Conservation (phyloP, 2,113 vertebrate genomes). For the Nyctibius bracteatus region DNA sequence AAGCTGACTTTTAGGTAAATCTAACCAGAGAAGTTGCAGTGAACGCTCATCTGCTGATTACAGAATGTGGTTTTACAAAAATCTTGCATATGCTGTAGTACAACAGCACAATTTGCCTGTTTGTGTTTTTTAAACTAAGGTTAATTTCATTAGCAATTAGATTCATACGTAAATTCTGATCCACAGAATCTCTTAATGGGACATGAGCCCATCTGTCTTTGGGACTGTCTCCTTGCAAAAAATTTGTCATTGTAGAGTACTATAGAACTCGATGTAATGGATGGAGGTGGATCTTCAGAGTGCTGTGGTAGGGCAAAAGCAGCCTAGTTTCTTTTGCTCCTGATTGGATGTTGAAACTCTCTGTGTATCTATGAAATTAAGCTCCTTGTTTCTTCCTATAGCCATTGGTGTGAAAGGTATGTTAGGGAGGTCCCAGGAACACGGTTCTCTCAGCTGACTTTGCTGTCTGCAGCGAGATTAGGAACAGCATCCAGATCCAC, state of each 20-base stretch:
- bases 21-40: neutral
- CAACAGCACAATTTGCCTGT: neutral
- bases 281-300: neutral
- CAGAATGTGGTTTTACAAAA: neutral
- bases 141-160: neutral
- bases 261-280: neutral
- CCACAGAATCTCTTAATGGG: neutral
- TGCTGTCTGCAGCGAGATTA: accelerated
- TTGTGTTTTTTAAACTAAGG: neutral
- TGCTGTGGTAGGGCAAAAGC: neutral
- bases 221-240: neutral
- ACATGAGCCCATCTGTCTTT: neutral
- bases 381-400: neutral
- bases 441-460: neutral
- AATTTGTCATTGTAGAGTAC: neutral
- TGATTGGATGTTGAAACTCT: neutral
- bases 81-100: neutral
- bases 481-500: neutral
- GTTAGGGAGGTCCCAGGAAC: neutral
- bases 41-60: neutral
- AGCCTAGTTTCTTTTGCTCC: neutral
- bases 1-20: neutral
- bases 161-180: neutral
- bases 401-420: neutral
- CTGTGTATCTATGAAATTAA: neutral